phyloP scores from a whole-genome alignment of 2,113 vertebrate species.

The Gnathonemus longibarbis region DNA sequence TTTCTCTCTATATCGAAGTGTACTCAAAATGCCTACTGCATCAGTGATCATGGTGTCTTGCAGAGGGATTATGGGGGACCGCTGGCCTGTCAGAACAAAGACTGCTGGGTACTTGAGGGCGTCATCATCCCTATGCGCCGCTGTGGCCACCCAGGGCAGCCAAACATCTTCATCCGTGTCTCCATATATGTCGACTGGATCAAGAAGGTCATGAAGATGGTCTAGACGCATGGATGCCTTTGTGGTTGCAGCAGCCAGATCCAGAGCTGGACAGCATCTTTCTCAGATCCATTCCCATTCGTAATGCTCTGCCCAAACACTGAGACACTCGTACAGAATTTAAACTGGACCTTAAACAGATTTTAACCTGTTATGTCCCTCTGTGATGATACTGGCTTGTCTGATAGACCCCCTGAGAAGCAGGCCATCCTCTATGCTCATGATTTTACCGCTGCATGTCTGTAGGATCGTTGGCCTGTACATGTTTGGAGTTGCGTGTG shows the following conservation, averaged over 20 bases:
- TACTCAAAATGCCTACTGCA: not conserved
- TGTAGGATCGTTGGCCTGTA: not conserved
- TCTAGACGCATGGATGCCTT: slow-evolving; percentile 40
- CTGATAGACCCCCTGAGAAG: not conserved
- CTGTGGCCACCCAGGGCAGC: slow-evolving; percentile 76
- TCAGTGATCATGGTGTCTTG: slow-evolving; percentile 17
- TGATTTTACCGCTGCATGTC: not conserved
- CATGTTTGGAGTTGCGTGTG: not conserved
- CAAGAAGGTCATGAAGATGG: slow-evolving; percentile 86
- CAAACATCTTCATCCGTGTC: slow-evolving; percentile 81
- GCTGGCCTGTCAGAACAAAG: slow-evolving; percentile 77
- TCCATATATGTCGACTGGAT: slow-evolving; percentile 93
- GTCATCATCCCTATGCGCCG: slow-evolving; percentile 87
- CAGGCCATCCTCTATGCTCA: not conserved
- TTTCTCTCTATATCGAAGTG: not conserved
- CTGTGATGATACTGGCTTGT: not conserved
- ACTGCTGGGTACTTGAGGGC: slow-evolving; percentile 95
- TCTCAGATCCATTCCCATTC: not conserved
- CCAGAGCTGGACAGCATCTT: slow-evolving; percentile 6
- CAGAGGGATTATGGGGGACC: slow-evolving; percentile 93
- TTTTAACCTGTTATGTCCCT: not conserved
- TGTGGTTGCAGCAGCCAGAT: slow-evolving; percentile 9
- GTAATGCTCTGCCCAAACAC: not conserved
- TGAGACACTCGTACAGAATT: not conserved
- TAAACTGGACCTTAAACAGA: not conserved